Percentiles rank a stretch among this genome's conserved stretches.
Evolutionary conservation across 2,888 invertebrate species (phyloP).

Genomic region (Limnephilus auricula): DNA sequence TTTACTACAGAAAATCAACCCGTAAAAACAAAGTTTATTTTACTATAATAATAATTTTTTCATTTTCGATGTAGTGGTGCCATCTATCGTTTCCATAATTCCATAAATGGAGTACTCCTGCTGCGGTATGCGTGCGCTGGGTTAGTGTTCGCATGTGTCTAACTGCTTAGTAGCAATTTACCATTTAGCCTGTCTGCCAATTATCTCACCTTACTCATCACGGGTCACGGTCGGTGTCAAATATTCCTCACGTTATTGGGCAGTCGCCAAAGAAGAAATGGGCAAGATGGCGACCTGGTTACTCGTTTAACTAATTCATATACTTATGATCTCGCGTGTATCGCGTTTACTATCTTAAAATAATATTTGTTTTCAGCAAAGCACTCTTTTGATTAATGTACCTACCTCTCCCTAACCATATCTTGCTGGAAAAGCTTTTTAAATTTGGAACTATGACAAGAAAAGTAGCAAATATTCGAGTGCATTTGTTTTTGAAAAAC

Average conservation of each 20-base stretch:
- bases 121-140: not conserved
- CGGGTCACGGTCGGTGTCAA: not conserved
- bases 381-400: no score
- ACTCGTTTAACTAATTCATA: not conserved
- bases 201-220: not conserved
- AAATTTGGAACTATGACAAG: no score
- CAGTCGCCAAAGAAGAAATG: not conserved
- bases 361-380: no score
- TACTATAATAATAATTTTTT: no score
- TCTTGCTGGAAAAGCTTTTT: no score
- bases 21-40: no score
- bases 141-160: not conserved
- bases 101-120: not conserved
- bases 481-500: no score
- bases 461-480: no score
- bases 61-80: no score
- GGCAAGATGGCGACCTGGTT: not conserved
- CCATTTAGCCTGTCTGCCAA: not conserved
- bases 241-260: not conserved
- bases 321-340: not conserved
- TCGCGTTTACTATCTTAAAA: no score
- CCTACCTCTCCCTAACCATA: no score
- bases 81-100: not conserved
- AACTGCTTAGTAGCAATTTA: not conserved
- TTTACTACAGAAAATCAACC: no score